Percentiles rank a stretch among this genome's conserved stretches.
phyloP scores from a whole-genome alignment of 2,888 invertebrate genomes.

The Scaptomyza flava region DNA sequence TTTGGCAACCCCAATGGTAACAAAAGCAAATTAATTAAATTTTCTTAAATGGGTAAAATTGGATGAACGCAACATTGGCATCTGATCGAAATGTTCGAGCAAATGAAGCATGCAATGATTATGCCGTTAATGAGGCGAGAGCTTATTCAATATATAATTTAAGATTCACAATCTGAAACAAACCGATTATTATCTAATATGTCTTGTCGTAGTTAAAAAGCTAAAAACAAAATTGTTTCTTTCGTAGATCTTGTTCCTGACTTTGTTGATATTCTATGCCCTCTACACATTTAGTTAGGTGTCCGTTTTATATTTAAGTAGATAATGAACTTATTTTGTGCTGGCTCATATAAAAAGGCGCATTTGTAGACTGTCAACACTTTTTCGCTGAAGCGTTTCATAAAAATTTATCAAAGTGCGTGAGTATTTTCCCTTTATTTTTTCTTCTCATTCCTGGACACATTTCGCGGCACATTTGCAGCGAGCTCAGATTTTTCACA shows the following conservation, averaged over 20 bases:
- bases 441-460: slow-evolving; percentile 38
- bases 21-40: slow-evolving; percentile 42
- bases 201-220: no score
- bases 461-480: slow-evolving; percentile 75
- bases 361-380: slow-evolving; percentile 71
- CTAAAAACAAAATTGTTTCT: no score
- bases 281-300: slow-evolving; percentile 32
- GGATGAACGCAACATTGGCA: slow-evolving; percentile 6
- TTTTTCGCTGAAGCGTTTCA: slow-evolving; percentile 41
- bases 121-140: neutral
- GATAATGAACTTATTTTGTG: slow-evolving; percentile 54
- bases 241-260: neutral
- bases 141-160: no score
- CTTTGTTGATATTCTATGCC: neutral
- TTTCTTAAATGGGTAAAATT: slow-evolving; percentile 3
- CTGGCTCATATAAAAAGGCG: slow-evolving; percentile 40
- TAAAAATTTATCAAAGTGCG: slow-evolving; percentile 61
- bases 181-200: neutral
- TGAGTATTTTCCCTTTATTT: slow-evolving; percentile 16
- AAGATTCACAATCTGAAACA: neutral
- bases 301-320: slow-evolving; percentile 13
- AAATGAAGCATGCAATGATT: slow-evolving; percentile 6
- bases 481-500: slow-evolving; percentile 76
- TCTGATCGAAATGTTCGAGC: slow-evolving; percentile 18
- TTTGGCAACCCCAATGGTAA: slow-evolving; percentile 7